Base-by-base conservation (phyloP, 2,888 invertebrate genomes). In the Pinctada fucata region DNA sequence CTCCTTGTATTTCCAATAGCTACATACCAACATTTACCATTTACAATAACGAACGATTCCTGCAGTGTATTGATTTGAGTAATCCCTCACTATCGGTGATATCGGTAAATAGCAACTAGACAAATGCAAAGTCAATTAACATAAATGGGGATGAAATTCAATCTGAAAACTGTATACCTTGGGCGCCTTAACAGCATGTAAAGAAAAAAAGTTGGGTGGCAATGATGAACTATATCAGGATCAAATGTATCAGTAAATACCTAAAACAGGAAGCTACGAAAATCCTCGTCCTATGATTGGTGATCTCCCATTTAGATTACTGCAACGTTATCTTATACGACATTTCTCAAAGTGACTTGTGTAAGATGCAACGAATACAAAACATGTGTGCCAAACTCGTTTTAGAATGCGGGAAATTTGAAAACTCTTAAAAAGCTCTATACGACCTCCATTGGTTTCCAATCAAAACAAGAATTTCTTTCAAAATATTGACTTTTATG, bases 331-430 rank as follows among this genome's bases (percentile, higher is more conserved):
- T 79, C n/a, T n/a, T 79, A 1, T 79, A 76, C 45, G 79, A 76
- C 2, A 72, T 76, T 10, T 48, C 79, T 2, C 58, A 79, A 10
- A 8, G 52, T n/a, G 76, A 79, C 5, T 16, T 72, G 51, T 4
- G 6, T 10, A 79, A 79, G 72, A 3, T 79, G 52, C 79, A 79
- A 66, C 72, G 79, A 5, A 75, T 79, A 10, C 75, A 79, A 47
- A 79, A 79, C 65, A 79, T 70, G 70, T 69, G 75, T 71, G 79
- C 79, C 6, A 78, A 78, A 74, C 74, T 78, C 13, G 71, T 79
- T n/a, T 52, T 79, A 31, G 66, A 50, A 45, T 65, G 71, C 45
- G 47, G 50, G 4, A 58, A 50, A 70, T 70, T 47, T 71, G 75
- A 79, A 47, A 79, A 65, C 50, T 79, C 75, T 6, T 75, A 75